These are phyloP conservation scores for Drosophila vallismaia DNA, from an alignment of 2,888 invertebrate species.

Conservation along the genomic window DNA sequence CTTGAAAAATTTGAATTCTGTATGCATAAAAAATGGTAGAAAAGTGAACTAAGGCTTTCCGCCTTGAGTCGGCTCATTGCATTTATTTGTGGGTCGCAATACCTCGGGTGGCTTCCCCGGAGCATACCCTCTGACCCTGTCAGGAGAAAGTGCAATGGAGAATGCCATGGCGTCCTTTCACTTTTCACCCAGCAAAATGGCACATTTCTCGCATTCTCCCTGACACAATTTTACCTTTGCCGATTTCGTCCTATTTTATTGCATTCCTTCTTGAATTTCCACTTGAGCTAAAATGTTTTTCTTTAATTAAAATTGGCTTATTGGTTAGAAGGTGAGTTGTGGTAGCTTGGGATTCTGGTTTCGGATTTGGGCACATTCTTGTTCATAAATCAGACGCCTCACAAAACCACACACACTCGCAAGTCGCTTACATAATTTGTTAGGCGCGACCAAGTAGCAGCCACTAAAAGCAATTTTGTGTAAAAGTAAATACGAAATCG, in stretches of 20 bases:
- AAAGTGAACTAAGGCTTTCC: conserved; percentile 1
- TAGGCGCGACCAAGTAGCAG: conserved; percentile 42
- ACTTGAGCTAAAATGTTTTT: conserved; percentile 23
- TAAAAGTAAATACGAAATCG: conserved; percentile 67
- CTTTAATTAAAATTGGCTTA: conserved; percentile 51
- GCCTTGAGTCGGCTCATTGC: conserved; percentile 14
- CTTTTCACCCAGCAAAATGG: conserved; percentile 19
- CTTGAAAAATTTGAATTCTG: conserved; percentile 84
- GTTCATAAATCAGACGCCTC: conserved; percentile 43
- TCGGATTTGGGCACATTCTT: conserved; percentile 10
- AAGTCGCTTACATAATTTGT: conserved; percentile 55
- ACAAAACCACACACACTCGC: not conserved
- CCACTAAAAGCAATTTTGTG: conserved; percentile 67
- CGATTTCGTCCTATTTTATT: conserved; percentile 24
- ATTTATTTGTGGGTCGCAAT: conserved; percentile 8
- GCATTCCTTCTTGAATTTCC: conserved; percentile 29
- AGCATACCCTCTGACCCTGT: conserved; percentile 9
- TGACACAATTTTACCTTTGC: conserved; percentile 31
- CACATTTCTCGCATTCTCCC: conserved; percentile 38
- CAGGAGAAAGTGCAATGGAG: not conserved
- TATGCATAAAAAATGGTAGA: conserved; percentile 3
- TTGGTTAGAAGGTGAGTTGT: conserved; percentile 23
- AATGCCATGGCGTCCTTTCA: conserved; percentile 26
- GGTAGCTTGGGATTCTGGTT: conserved; percentile 4
- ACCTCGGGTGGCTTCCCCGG: not conserved